Conservation (phyloP, 2,888 invertebrate species). For the Rapana venosa region DNA sequence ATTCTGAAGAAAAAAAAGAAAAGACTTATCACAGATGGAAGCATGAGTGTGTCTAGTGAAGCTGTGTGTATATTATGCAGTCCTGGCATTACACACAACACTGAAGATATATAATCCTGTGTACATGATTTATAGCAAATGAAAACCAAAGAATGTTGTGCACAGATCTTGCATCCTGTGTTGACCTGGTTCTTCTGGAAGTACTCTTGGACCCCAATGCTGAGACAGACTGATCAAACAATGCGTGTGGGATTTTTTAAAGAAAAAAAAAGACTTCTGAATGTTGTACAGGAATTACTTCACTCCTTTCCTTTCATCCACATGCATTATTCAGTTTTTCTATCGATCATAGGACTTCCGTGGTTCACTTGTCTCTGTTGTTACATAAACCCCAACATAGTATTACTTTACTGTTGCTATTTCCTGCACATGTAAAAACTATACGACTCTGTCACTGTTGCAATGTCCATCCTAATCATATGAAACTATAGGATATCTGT, state of each 20-base stretch:
- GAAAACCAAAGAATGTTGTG: background rate
- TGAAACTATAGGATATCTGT: background rate
- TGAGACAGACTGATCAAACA: background rate
- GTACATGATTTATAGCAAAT: background rate
- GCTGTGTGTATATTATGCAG: conserved; percentile 1
- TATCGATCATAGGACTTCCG: no score
- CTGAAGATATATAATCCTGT: background rate
- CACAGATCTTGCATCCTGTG: background rate
- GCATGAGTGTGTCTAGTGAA: background rate
- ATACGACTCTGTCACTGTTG: no score
- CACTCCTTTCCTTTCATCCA: no score
- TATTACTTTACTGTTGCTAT: no score
- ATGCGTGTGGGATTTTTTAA: no score
- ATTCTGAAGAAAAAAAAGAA: background rate
- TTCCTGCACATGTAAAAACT: no score
- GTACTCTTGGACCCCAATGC: background rate
- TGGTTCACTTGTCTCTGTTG: no score
- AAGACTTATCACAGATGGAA: conserved; percentile 1
- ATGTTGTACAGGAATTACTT: no score
- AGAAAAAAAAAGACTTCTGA: no score
- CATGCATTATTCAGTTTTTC: no score
- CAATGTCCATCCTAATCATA: no score
- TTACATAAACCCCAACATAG: no score
- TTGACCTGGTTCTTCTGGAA: background rate
- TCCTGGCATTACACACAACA: conserved; percentile 5